A percentile compares a stretch with the other conserved stretches of the same genome.
Conservation (phyloP, 2,888 invertebrate genomes). For the Orthosia incerta region DNA sequence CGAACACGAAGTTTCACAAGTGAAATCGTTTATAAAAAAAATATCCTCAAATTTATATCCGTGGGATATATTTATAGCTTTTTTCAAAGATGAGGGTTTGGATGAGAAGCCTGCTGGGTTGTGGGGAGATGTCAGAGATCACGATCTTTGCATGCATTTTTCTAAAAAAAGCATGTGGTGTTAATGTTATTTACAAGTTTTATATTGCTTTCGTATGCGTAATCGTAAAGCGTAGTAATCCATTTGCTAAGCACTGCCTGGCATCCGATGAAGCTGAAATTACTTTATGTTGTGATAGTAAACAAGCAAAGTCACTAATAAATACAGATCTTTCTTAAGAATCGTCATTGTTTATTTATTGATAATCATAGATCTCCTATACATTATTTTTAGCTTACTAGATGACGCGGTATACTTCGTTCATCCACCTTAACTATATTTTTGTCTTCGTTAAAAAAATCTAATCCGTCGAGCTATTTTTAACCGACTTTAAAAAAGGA, state of each 20-base stretch:
- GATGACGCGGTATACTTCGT: too few species aligned
- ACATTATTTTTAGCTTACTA: too few species aligned
- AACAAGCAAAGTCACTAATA: not conserved
- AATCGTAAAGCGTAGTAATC: too few species aligned
- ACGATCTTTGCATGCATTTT: constrained; percentile 74
- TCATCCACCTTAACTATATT: too few species aligned
- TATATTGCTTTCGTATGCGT: too few species aligned
- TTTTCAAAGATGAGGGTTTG: constrained; percentile 9
- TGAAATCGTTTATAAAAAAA: constrained; percentile 55
- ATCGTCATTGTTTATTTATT: too few species aligned
- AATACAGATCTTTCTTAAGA: not conserved
- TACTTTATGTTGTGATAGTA: not conserved
- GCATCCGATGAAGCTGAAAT: too few species aligned
- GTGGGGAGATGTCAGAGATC: constrained; percentile 74
- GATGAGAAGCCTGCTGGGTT: constrained; percentile 54
- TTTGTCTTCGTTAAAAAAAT: too few species aligned
- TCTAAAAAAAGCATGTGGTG: constrained; percentile 55
- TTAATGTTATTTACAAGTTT: constrained; percentile 15
- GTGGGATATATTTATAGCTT: constrained; percentile 37
- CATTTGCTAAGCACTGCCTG: too few species aligned
- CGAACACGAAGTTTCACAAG: constrained; percentile 53
- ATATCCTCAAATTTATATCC: constrained; percentile 65
- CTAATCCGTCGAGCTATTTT: too few species aligned
- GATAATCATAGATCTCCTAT: too few species aligned
- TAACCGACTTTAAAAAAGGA: too few species aligned